Evolutionary conservation across 2,888 invertebrate species (phyloP).

Genomic region (Hetaerina titia): DNA sequence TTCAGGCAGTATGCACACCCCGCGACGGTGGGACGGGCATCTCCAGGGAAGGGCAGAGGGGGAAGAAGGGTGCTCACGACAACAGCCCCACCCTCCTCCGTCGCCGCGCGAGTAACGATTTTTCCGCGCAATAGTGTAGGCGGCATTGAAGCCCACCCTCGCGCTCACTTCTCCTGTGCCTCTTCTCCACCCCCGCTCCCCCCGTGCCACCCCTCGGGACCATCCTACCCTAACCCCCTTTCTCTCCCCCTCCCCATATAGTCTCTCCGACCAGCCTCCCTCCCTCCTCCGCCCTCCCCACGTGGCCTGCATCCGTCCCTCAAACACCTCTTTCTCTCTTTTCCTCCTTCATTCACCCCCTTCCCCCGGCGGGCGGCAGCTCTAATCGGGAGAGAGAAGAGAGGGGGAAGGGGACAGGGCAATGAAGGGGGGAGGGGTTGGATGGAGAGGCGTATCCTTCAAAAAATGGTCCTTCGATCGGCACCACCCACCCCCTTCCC

Average conservation of each 20-base stretch:
- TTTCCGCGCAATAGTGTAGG: conserved; percentile 37
- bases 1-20: too few relatives aligned
- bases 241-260: not conserved
- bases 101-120: conserved; percentile 43
- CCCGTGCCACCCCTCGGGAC: not conserved
- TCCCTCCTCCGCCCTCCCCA: not conserved
- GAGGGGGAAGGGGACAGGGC: too few relatives aligned
- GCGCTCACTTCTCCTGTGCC: not conserved
- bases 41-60: too few relatives aligned
- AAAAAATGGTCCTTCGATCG: not conserved
- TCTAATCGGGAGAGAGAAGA: too few relatives aligned
- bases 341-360: not conserved
- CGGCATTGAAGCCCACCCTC: conserved; percentile 8
- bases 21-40: too few relatives aligned
- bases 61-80: not conserved
- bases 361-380: not conserved
- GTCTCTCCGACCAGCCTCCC: not conserved
- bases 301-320: not conserved
- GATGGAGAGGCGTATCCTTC: not conserved
- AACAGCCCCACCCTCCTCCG: not conserved
- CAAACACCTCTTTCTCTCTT: not conserved
- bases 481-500: too few relatives aligned
- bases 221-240: not conserved
- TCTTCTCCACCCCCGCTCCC: not conserved
- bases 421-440: not conserved